These are phyloP conservation scores for Cheilosia variabilis DNA, from an alignment of 2,888 invertebrate genomes.

Conservation along the genomic window DNA sequence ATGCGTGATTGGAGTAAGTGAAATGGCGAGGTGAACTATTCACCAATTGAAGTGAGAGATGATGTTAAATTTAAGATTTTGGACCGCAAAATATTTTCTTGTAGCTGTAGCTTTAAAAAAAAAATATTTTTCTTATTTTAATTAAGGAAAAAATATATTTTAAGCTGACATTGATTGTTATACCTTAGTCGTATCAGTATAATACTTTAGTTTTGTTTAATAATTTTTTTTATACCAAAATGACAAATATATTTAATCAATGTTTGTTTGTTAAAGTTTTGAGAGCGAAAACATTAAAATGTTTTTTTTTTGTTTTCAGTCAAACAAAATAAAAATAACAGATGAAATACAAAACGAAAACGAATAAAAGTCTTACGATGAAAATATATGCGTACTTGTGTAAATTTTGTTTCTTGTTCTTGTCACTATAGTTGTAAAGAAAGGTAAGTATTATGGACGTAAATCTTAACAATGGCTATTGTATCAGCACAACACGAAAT, in stretches of 20 bases:
- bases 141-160: background rate
- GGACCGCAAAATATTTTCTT: conserved; percentile 10
- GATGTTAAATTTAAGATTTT: background rate
- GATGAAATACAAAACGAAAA: conserved; percentile 60
- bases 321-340: conserved; percentile 31
- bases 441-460: background rate
- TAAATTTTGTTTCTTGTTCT: background rate
- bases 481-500: too few species aligned
- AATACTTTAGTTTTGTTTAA: conserved; percentile 13
- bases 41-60: background rate
- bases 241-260: conserved; percentile 45
- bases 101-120: conserved; percentile 30
- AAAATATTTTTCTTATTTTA: background rate
- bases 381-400: background rate
- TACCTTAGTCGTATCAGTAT: background rate
- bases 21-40: background rate
- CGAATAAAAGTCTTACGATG: conserved; percentile 63
- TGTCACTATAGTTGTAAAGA: background rate
- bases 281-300: conserved; percentile 31
- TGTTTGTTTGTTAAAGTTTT: conserved; percentile 61
- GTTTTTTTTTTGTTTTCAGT: conserved; percentile 67
- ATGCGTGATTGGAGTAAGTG: background rate
- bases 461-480: too few species aligned
- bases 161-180: background rate
- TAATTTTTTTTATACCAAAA: conserved; percentile 60